Evolutionary conservation across 2,797 vertebrate genomes (phyloP).

Genomic region (Gila robusta): DNA sequence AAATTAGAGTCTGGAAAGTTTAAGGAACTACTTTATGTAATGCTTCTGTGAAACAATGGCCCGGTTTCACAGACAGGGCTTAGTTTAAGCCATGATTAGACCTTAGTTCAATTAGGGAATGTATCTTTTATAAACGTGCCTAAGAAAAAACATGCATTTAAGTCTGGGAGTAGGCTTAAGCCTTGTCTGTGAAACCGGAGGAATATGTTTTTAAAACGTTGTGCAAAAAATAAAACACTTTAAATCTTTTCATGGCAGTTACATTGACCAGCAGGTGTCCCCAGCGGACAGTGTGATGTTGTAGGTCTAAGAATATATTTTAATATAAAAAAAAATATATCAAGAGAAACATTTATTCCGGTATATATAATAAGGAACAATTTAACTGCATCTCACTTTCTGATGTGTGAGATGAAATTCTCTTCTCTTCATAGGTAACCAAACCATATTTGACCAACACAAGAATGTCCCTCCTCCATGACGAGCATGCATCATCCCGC

Average conservation of each 20-base stretch:
- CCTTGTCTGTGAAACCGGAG: too few species aligned
- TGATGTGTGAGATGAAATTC: neutral
- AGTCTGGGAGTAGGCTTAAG: too few species aligned
- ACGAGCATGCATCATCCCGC: neutral
- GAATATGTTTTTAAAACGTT: neutral
- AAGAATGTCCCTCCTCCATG: neutral
- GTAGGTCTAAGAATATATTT: neutral
- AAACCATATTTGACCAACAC: neutral
- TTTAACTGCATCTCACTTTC: neutral
- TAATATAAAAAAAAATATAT: neutral
- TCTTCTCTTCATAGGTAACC: neutral
- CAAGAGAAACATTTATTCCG: neutral
- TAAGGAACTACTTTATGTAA: neutral
- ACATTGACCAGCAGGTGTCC: slow-evolving; percentile 33
- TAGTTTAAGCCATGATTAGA: too few species aligned
- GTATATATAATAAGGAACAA: neutral
- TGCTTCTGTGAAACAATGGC: neutral
- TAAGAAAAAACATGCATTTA: too few species aligned
- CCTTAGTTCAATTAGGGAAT: too few species aligned
- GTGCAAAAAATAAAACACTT: neutral
- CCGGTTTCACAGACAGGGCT: neutral
- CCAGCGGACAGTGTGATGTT: neutral
- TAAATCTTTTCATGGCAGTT: neutral
- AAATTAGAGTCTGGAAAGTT: neutral
- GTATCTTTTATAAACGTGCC: too few species aligned